Evolutionary conservation across 2,113 vertebrate genomes (phyloP), one percentile per base, ranked within the genome.

Genomic region (Gobiocypris rarus): DNA sequence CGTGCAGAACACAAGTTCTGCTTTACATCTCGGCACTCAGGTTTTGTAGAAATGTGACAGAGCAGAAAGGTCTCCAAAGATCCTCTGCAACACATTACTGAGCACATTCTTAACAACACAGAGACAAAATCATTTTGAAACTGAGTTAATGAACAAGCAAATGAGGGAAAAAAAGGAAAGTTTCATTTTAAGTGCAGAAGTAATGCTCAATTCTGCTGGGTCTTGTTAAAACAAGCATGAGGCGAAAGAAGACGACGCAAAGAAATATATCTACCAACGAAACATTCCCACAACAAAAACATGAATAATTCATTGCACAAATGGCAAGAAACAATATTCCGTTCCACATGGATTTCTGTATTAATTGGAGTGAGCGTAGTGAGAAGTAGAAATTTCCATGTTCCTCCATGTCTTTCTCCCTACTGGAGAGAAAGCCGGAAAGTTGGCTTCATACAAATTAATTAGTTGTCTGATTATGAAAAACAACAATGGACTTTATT

Each of bases 291-390:
- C 86, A 92, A 61, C 38, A 69, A 54, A 94, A 92, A 90, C 91
- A 94, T 95, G 90, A 94, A 94, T 94, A 93, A 95, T 94, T 94
- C 92, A 94, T 93, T 88, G 89, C 89, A 86, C 74, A 89, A 93
- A 91, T 83, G 88, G 84, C 85, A 89, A 85, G 89, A 91, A 91
- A 93, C 92, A 92, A 91, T 89, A 90, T 79, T 90, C 89, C 89
- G 91, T 93, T 92, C 93, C 90, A 89, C 91, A 92, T 91, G 92
- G 94, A 89, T 92, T 91, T 91, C 88, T 88, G 87, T 88, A 92
- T 92, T 94, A 94, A 95, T 93, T 93, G 93, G 90, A 92, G 89
- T 88, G 92, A 91, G 92, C 91, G 87, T 54, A n/a, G 67, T 52
- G 9, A 38, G 28, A 58, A 82, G 48, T 5, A 13, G 38, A 73